Evolutionary conservation across 2,797 vertebrate genomes (phyloP).

Genomic region (Nothura maculosa): DNA sequence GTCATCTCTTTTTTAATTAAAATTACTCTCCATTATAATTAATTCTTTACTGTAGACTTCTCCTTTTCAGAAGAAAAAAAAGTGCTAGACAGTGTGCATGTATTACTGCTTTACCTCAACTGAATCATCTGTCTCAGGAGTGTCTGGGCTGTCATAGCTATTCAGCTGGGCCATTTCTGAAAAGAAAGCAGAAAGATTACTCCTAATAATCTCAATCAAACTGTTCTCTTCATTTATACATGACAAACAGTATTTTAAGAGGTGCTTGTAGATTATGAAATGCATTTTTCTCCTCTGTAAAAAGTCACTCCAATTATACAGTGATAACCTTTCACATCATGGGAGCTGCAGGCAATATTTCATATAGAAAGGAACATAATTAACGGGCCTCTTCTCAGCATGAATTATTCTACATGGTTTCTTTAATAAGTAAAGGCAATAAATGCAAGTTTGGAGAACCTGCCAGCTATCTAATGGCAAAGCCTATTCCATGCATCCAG

Average conservation of each 20-base stretch:
- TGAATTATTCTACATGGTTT: slow-evolving; percentile 3
- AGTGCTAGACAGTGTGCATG: slow-evolving; percentile 41
- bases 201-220: slow-evolving; percentile 70
- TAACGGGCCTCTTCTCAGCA: slow-evolving; percentile 32
- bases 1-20: slow-evolving; percentile 22
- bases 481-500: background rate
- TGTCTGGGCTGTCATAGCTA: slow-evolving; percentile 95
- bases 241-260: slow-evolving; percentile 50
- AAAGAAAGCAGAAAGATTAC: slow-evolving; percentile 69
- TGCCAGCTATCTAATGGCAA: background rate
- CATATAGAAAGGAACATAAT: slow-evolving; percentile 23
- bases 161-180: slow-evolving; percentile 97
- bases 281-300: background rate
- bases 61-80: background rate
- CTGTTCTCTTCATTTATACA: slow-evolving; percentile 62
- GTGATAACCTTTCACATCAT: slow-evolving; percentile 42
- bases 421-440: slow-evolving; percentile 21
- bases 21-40: slow-evolving; percentile 64
- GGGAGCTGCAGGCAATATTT: background rate
- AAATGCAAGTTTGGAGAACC: background rate
- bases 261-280: background rate
- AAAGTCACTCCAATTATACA: slow-evolving; percentile 44
- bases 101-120: slow-evolving; percentile 87
- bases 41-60: slow-evolving; percentile 45
- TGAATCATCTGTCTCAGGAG: slow-evolving; percentile 94